phyloP scores from a whole-genome alignment of 37 sponge, comb jelly and placozoan species.

The Ianthella basta region DNA sequence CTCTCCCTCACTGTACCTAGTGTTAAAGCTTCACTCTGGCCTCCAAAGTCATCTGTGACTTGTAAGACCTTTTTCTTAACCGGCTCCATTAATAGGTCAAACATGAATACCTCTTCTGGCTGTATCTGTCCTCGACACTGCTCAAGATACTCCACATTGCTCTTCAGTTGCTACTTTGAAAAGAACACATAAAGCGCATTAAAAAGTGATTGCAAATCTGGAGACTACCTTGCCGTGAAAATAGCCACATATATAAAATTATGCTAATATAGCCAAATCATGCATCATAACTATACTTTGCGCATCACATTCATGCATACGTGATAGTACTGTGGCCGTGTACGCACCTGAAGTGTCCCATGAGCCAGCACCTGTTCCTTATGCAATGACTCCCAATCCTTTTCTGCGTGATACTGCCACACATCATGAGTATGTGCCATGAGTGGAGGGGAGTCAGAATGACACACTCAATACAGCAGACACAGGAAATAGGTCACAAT shows the following conservation, averaged over 20 bases:
- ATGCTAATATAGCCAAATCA: neutral
- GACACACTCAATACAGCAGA: neutral
- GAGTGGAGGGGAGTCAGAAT: neutral
- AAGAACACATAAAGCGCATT: neutral
- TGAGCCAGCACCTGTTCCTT: conserved; percentile 67
- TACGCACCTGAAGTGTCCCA: conserved; percentile 65
- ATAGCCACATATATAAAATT: too few relatives aligned
- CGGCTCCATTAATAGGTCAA: conserved; percentile 27
- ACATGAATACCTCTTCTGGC: conserved; percentile 25
- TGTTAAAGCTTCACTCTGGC: conserved; percentile 10
- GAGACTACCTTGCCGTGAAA: too few relatives aligned
- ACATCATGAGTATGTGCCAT: too few relatives aligned
- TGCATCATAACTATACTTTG: neutral
- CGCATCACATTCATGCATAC: too few relatives aligned
- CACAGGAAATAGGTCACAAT: neutral
- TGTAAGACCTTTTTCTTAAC: conserved; percentile 34
- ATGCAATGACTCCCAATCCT: conserved; percentile 60
- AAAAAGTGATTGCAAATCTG: too few relatives aligned
- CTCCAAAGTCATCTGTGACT: conserved; percentile 37
- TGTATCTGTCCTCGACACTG: conserved; percentile 51
- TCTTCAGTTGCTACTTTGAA: conserved; percentile 70
- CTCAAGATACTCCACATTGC: conserved; percentile 62
- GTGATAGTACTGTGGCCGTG: neutral
- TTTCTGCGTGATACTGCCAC: conserved; percentile 18
- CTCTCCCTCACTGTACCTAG: neutral